These are phyloP conservation scores for Cheumatopsyche charites DNA, from an alignment of 1,140 invertebrate genomes.

Conservation along the genomic window DNA sequence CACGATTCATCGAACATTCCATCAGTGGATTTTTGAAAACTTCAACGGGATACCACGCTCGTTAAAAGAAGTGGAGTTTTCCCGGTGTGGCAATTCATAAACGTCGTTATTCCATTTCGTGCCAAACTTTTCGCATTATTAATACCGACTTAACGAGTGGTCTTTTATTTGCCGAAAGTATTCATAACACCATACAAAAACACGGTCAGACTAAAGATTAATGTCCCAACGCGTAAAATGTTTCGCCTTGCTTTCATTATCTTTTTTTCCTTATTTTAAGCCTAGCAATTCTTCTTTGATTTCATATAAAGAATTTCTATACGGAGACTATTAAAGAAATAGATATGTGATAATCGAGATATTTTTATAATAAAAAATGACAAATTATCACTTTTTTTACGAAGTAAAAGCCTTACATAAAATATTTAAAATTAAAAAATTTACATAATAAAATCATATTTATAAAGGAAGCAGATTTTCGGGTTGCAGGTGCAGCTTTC, in stretches of 20 bases:
- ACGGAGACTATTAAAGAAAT: too few relatives aligned
- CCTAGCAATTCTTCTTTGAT: too few relatives aligned
- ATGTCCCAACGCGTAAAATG: background rate
- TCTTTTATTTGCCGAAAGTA: constrained; percentile 16
- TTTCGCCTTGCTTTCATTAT: constrained; percentile 21
- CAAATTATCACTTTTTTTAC: too few relatives aligned
- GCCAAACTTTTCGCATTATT: constrained; percentile 34
- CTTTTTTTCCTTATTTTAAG: background rate
- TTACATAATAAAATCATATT: constrained; percentile 1
- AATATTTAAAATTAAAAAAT: background rate
- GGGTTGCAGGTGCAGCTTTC: constrained; percentile 8
- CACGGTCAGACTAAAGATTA: constrained; percentile 22
- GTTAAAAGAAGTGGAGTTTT: background rate
- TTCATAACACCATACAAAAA: constrained; percentile 25
- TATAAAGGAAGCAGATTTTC: background rate
- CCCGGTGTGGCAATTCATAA: constrained; percentile 23
- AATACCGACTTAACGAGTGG: constrained; percentile 25
- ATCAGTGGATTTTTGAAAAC: too few relatives aligned
- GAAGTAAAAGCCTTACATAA: too few relatives aligned
- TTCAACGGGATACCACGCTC: too few relatives aligned
- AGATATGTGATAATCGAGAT: too few relatives aligned
- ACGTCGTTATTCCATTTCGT: constrained; percentile 33
- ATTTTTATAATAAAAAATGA: too few relatives aligned
- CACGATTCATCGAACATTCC: too few relatives aligned
- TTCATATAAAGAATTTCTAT: too few relatives aligned